Evolutionary conservation across 2,113 vertebrate genomes (phyloP).

Genomic region (Poicephalus meyeri): DNA sequence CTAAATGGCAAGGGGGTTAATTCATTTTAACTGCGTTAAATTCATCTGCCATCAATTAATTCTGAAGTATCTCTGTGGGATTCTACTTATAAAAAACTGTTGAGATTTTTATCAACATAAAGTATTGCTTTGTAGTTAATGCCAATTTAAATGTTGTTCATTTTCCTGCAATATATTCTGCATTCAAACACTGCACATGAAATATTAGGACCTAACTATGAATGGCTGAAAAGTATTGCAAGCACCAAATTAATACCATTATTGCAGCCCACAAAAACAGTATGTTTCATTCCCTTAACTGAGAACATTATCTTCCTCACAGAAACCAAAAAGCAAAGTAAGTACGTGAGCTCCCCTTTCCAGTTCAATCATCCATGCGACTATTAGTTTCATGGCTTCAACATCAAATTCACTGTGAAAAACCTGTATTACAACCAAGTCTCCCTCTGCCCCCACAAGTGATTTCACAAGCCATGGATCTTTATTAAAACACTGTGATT

Average conservation of each 20-base stretch:
- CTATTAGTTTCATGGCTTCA: not conserved
- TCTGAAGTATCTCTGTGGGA: conserved; percentile 4
- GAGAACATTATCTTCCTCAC: not conserved
- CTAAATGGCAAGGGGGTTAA: conserved; percentile 36
- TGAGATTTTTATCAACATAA: conserved; percentile 49
- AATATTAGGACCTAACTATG: not conserved
- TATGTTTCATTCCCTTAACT: not conserved
- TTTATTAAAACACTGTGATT: not conserved
- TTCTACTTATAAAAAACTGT: conserved; percentile 16
- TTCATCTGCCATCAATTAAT: conserved; percentile 40
- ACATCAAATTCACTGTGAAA: not conserved
- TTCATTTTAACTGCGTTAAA: conserved; percentile 34
- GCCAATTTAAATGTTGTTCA: conserved; percentile 19
- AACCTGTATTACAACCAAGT: not conserved
- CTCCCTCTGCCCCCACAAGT: rapidly evolving
- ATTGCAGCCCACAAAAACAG: not conserved
- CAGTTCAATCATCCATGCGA: not conserved
- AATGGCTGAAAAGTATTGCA: not conserved
- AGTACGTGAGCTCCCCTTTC: not conserved
- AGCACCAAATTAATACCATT: not conserved
- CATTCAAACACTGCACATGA: not conserved
- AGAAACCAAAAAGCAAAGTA: not conserved
- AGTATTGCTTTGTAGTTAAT: not conserved
- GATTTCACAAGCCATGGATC: not conserved
- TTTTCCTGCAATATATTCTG: conserved; percentile 5